These are phyloP conservation scores for Drosophila fulvimacula DNA, from an alignment of 2,888 invertebrate species.

Conservation along the genomic window DNA sequence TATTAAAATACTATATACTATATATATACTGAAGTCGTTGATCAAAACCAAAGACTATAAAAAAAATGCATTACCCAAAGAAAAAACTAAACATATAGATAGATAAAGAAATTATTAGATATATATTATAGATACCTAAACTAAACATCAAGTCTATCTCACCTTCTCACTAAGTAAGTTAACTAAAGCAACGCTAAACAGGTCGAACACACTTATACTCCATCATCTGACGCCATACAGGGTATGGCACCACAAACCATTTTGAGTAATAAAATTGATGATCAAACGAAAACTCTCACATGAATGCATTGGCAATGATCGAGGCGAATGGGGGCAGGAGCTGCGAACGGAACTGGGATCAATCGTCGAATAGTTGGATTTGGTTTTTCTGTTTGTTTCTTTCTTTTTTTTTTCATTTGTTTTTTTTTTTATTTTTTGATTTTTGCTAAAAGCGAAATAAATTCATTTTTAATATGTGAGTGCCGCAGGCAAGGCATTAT, in stretches of 20 bases:
- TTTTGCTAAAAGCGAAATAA: constrained; percentile 67
- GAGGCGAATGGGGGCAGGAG: background rate
- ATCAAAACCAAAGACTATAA: too few species aligned
- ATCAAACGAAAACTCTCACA: constrained; percentile 83
- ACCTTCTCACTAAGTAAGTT: too few species aligned
- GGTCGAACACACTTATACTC: background rate
- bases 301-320: constrained; percentile 36
- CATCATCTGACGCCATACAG: accelerated
- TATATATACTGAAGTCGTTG: too few species aligned
- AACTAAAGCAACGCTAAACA: background rate
- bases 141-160: background rate
- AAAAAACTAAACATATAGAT: too few species aligned
- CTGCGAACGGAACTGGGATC: constrained; percentile 71
- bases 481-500: constrained; percentile 34
- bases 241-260: constrained; percentile 31
- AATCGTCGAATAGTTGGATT: constrained; percentile 55
- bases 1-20: too few species aligned
- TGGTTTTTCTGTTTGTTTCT: background rate
- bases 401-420: background rate
- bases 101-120: too few species aligned
- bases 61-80: too few species aligned
- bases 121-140: background rate
- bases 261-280: constrained; percentile 81
- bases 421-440: constrained; percentile 12
- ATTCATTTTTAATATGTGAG: constrained; percentile 74